These are phyloP conservation scores for Aethes cnicana DNA, from an alignment of 2,888 invertebrate genomes.

Conservation along the genomic window DNA sequence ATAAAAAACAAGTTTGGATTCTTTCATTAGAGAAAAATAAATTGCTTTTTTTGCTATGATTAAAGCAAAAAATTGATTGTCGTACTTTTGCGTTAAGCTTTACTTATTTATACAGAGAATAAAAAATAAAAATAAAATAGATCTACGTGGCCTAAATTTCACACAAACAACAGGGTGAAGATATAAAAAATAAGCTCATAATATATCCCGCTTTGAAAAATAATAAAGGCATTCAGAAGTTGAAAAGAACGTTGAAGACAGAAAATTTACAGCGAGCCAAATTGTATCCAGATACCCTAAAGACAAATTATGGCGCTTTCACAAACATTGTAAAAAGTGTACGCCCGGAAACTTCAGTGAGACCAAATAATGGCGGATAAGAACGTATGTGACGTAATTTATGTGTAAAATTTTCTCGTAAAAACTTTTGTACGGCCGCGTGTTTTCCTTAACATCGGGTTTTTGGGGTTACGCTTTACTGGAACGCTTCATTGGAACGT, in stretches of 20 bases:
- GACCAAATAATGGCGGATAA: constrained; percentile 71
- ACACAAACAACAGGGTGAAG: neutral
- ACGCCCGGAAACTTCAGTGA: constrained; percentile 59
- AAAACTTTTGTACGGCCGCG: constrained; percentile 57
- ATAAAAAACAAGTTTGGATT: too few relatives aligned
- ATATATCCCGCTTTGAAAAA: neutral
- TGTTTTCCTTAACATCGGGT: constrained; percentile 54
- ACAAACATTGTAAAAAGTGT: constrained; percentile 66
- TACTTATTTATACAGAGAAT: too few relatives aligned
- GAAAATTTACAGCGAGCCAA: constrained; percentile 27
- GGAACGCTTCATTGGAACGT: too few relatives aligned
- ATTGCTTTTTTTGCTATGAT: too few relatives aligned
- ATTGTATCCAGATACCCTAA: constrained; percentile 38
- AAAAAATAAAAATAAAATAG: too few relatives aligned
- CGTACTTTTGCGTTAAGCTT: too few relatives aligned
- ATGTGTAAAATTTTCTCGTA: constrained; percentile 70
- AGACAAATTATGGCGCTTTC: constrained; percentile 61
- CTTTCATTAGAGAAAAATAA: too few relatives aligned
- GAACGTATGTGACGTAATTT: constrained; percentile 74
- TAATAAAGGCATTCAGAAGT: constrained; percentile 1
- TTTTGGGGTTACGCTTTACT: constrained; percentile 49
- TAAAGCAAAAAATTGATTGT: too few relatives aligned
- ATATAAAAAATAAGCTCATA: neutral
- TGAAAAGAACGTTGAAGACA: neutral
- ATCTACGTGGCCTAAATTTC: too few relatives aligned